Evolutionary conservation across 2,113 vertebrate species (phyloP).

Genomic region (Sphyrna mokarran): DNA sequence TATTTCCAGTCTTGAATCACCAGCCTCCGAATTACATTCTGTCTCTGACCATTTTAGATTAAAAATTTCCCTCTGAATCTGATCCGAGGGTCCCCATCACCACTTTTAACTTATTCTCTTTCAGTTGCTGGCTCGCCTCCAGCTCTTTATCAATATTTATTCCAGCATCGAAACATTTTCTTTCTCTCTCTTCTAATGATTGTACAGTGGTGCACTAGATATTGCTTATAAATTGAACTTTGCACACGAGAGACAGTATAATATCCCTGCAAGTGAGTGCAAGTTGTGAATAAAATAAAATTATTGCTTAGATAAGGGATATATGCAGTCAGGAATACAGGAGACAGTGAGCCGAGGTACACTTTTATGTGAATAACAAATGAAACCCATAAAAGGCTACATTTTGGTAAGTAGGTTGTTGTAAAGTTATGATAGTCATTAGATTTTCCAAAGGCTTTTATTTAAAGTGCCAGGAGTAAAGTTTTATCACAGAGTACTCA

Average conservation of each 20-base stretch:
- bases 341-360: not conserved
- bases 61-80: not conserved
- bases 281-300: not conserved
- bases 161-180: not conserved
- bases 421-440: not conserved
- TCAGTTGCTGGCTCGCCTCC: not conserved
- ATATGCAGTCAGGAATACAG: not conserved
- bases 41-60: not conserved
- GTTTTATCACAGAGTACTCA: not conserved
- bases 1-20: not conserved
- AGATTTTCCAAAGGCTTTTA: not conserved
- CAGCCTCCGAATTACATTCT: not conserved
- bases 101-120: not conserved
- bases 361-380: not conserved
- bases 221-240: not conserved
- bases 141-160: not conserved
- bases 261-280: not conserved
- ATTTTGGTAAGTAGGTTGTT: not conserved
- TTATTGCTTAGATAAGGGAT: not conserved
- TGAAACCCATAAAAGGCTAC: not conserved
- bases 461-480: not conserved
- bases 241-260: not conserved
- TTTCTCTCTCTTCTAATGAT: not conserved
- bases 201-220: not conserved
- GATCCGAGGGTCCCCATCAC: not conserved